Base-by-base conservation (phyloP, 2,888 invertebrate genomes). In the Glomeris marginata region DNA sequence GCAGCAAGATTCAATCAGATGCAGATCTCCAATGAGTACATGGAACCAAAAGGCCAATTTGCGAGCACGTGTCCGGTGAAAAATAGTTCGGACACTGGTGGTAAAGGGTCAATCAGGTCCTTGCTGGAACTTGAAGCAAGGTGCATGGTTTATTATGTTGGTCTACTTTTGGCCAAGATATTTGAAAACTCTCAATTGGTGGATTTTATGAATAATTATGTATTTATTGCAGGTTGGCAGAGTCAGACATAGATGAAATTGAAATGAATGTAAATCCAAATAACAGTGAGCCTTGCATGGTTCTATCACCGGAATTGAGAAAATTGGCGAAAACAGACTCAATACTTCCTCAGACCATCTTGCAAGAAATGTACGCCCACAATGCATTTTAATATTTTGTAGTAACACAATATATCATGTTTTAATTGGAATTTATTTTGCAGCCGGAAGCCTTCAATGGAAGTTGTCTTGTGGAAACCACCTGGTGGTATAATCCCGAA, bases 1-100 rank as follows among this genome's bases (percentile, higher is more conserved):
- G 47, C 56, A 5, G 58, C 58, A 15, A 51, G 52, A 2, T 46
- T 56, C 15, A 47, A 45, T 8, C 45, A 54, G 20, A 34, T 56
- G 40, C 56, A 54, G 22, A 56, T 56, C 15, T 53, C 49, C 44
- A 53, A 53, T 16, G 18, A 20, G 11, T 38, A 41, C 28, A 10
- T 21, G 20, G 15, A 38, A 38, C 38, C 15, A 2, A 38, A 38
- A 16, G 38, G 15, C 5, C 15, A 18, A 10, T 38, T 38, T 10
- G 18, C 18, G 18, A 38, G 15, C 4, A 38, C 38, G n/a, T 3
- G 20, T 6, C 43, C 18, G n/a, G n/a, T n/a, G n/a, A n/a, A n/a
- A n/a, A n/a, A n/a, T 18, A 5, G 20, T 3, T 21, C 18, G 11
- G 22, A n/a, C 16, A n/a, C 15, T 16, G n/a, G 34, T 5, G 16